phyloP scores from a whole-genome alignment of 1,140 invertebrate genomes.

The Pseudachorutes palmiensis region DNA sequence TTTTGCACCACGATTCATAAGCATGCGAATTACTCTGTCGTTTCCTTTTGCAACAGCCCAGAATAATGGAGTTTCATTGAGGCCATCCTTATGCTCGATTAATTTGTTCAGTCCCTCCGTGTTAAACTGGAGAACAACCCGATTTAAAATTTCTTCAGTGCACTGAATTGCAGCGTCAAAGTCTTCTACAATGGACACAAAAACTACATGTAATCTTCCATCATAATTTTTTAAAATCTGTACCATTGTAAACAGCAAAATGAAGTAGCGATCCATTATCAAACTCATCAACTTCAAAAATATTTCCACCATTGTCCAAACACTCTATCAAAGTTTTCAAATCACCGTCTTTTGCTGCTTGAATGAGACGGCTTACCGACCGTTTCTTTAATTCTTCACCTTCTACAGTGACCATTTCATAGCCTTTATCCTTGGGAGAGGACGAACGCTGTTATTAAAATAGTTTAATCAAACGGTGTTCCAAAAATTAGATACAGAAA shows the following conservation, averaged over 20 bases:
- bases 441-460: not conserved
- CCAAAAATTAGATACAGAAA: not conserved
- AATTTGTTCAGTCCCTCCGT: not conserved
- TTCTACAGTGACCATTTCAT: not conserved
- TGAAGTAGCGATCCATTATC: not conserved
- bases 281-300: not conserved
- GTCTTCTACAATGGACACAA: not conserved
- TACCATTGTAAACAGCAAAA: not conserved
- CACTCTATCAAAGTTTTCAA: not conserved
- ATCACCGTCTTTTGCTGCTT: not conserved
- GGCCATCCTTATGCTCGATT: not conserved
- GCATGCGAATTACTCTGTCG: not conserved
- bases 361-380: not conserved
- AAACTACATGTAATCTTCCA: not conserved
- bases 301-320: not conserved
- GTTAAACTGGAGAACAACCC: not conserved
- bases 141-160: not conserved
- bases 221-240: not conserved
- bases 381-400: not conserved
- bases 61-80: not conserved
- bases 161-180: not conserved
- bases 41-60: slow-evolving; percentile 11
- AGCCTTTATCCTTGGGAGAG: not conserved
- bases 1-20: slow-evolving; percentile 2
- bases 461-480: not conserved